Evolutionary conservation across 2,113 vertebrate genomes (phyloP), one percentile per base, ranked within the genome.

Genomic region (Myrmecophaga tridactyla): DNA sequence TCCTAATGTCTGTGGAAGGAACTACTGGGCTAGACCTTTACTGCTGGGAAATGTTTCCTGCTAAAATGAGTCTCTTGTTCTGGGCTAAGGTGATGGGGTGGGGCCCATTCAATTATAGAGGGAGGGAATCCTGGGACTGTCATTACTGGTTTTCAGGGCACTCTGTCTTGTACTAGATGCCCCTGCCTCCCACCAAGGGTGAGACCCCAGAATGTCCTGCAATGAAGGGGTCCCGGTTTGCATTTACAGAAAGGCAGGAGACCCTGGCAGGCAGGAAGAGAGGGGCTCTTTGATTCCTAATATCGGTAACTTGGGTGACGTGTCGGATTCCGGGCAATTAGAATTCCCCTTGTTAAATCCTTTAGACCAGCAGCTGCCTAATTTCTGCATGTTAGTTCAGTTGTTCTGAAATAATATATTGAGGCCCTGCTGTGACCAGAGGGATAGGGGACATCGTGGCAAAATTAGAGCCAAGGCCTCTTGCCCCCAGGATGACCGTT

Each of bases 291-390:
- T 43, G 70, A 67, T 41, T 76, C 34, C n/a, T 78, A 27, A 23
- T 75, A 9, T 73, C 92, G 81, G 62, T 76, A 83, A 91, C 43
- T 96, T 29, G 9, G 69, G 69, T 90, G 85, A 56, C 48, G 8
- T n/a, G 80, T 90, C 86, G 85, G 82, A 83, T 70, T 90, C 95
- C 53, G 88, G 85, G 82, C 58, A 87, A 56, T 84, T 25, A 90
- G 88, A 95, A 62, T 93, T 88, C 56, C 76, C 81, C 84, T 92
- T 36, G 48, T 95, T 72, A 86, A 63, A 39, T 39, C 75, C 51
- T 73, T 94, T 36, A 53, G 69, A n/a, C 41, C 58, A 77, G 91
- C 86, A 95, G 51, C 62, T 85, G 81, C 84, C 62, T 51, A 73
- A 69, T 20, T 39, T 87, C 94, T 77, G 67, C 88, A 21, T 82